Conservation (phyloP, 2,797 vertebrate species). For the Thamnophis elegans region DNA sequence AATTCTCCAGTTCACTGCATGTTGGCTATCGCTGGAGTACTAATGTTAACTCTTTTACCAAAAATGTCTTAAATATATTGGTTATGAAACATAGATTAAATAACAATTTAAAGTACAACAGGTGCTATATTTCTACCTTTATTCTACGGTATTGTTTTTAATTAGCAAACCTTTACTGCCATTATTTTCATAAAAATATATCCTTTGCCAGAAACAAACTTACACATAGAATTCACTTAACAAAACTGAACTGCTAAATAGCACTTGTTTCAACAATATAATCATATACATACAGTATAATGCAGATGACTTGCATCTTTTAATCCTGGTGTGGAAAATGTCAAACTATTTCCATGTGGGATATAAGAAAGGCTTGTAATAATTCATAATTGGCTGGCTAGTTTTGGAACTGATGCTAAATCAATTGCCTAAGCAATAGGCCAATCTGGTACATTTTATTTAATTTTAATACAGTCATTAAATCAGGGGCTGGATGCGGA, state of each 20-base stretch:
- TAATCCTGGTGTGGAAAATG: slow-evolving; percentile 22
- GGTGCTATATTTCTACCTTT: slow-evolving; percentile 16
- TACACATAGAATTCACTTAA: slow-evolving; percentile 9
- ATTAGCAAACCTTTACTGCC: neutral
- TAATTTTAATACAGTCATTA: neutral
- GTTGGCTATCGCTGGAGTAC: slow-evolving; percentile 3
- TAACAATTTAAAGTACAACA: slow-evolving; percentile 10
- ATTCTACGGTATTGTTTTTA: slow-evolving; percentile 19
- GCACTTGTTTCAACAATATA: neutral
- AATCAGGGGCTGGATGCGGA: neutral
- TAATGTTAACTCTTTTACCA: slow-evolving; percentile 5
- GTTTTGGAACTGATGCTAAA: neutral
- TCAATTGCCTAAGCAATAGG: slow-evolving; percentile 18
- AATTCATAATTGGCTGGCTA: neutral
- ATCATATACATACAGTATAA: slow-evolving; percentile 14
- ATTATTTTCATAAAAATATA: neutral
- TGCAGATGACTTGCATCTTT: slow-evolving; percentile 4
- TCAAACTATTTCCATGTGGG: slow-evolving; percentile 16
- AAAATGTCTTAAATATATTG: slow-evolving; percentile 26
- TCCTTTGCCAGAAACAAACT: neutral
- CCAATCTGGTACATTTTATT: slow-evolving; percentile 25
- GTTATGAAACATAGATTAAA: slow-evolving; percentile 32
- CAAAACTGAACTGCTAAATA: slow-evolving; percentile 17
- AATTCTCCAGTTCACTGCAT: neutral
- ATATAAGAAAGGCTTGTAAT: slow-evolving; percentile 3